Conservation (phyloP, 2,797 vertebrate genomes). For the Meda fulgida region DNA sequence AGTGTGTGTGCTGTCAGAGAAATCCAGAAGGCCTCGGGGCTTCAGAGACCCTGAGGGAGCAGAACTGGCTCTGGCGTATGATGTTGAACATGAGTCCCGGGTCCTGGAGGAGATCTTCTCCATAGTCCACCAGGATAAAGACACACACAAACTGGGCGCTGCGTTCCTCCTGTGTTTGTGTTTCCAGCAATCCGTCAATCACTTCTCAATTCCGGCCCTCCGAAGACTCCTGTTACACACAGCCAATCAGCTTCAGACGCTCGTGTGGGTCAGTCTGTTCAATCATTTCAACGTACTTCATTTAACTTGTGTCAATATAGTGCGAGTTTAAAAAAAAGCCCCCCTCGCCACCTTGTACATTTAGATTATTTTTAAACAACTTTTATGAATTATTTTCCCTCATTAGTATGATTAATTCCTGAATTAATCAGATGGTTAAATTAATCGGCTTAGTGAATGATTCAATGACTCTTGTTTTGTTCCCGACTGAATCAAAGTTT, state of each 20-base stretch:
- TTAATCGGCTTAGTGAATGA: neutral
- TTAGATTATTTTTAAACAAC: too few relatives aligned
- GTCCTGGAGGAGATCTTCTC: constrained; percentile 73
- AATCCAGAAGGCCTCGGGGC: constrained; percentile 40
- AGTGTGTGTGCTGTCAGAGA: constrained; percentile 60
- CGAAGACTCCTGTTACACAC: constrained; percentile 77
- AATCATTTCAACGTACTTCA: too few relatives aligned
- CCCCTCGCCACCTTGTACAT: too few relatives aligned
- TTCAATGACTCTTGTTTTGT: neutral
- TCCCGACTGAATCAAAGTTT: neutral
- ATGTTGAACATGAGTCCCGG: constrained; percentile 62
- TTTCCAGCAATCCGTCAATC: constrained; percentile 72
- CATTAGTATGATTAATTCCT: neutral
- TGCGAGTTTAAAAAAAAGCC: too few relatives aligned
- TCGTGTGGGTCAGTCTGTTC: constrained; percentile 77
- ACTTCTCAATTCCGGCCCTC: constrained; percentile 71
- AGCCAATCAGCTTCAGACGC: constrained; percentile 74
- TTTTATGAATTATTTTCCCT: neutral
- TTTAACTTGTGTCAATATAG: too few relatives aligned
- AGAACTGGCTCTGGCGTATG: constrained; percentile 68
- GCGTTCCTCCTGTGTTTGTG: constrained; percentile 77
- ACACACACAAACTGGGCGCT: constrained; percentile 66
- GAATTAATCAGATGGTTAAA: neutral
- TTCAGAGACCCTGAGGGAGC: constrained; percentile 65
- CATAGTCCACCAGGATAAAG: constrained; percentile 39